Base-by-base conservation (phyloP, 2,113 vertebrate genomes). In the Colossoma macropomum region DNA sequence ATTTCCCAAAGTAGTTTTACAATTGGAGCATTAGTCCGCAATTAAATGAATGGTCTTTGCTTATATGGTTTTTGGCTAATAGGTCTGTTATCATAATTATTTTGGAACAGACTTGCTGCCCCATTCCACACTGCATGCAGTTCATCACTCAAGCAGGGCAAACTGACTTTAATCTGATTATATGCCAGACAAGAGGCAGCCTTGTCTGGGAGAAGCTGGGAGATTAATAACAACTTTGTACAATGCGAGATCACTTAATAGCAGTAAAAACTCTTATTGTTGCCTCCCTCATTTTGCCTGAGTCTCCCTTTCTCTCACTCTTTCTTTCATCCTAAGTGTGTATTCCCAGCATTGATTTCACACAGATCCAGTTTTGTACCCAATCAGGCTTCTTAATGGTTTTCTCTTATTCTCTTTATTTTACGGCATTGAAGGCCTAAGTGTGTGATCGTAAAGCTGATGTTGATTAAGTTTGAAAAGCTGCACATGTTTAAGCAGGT, bases 401-500 rank as follows among this genome's bases (percentile, higher is more conserved):
- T 45, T 41, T n/a, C 21, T 45, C n/a, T 15, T 25, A 11, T 71
- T 45, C 25, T 13, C 21, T 45, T 71, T 71, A 45, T 71, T 71
- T 71, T 45, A 13, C 41, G 9, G 21, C 41, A n/a, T 9, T 71
- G 68, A n/a, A n/a, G 45, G 27, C 62, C 30, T 41, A 6, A 71
- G 34, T 71, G 68, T 71, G 38, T 48, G 60, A 77, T 54, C 10
- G 30, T 32, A 1, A 59, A 13, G 50, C 60, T 83, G 80, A 79
- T 79, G 75, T n/a, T 83, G 75, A 86, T 60, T 75, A 54, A 4
- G 60, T 70, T 76, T 86, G 81, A 86, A 79, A 86, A 83, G 77
- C 85, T 75, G 85, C 71, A 54, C 80, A 63, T 79, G 85, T 86
- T 62, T 86, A 41, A 79, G 70, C 76, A 41, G 45, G 80, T 30